Base-by-base conservation (phyloP, 2,888 invertebrate genomes). In the Nowickia ferox region DNA sequence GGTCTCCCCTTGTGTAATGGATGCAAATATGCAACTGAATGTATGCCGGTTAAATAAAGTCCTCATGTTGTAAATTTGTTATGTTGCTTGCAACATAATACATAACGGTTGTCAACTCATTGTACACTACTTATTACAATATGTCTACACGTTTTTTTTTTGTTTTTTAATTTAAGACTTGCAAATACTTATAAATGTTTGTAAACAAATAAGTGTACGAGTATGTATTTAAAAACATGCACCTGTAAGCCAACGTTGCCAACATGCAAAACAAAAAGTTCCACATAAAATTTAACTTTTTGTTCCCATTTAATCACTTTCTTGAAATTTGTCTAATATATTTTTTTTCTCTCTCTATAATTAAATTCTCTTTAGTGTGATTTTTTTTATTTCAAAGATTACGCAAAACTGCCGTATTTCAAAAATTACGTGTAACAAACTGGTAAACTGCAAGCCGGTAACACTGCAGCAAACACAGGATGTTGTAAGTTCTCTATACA, bases 21-120 rank as follows among this genome's bases (percentile, higher is more conserved):
- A 53, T 55, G 44, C 15, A 38, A 53, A 57, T 59, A 55, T 19
- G 59, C 59, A 30, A 30, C 30, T 30, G 30, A 40, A 22, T 51
- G 11, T 65, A 72, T 72, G 44, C 30, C 19, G 3, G 17, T 42
- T 46, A 66, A 57, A 51, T 66, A 59, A 66, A 51, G 66, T 72
- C 42, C 65, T 78, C 59, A 61, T 65, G 61, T 66, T 77, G 83
- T 72, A 72, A 83, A 59, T 71, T 65, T 65, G 51, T 75, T 57
- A 57, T 63, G 55, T 59, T 83, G 57, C 68, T 44, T 59, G 38
- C 75, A 81, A 81, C 61, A 81, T 75, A 59, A 66, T 74, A 57
- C 17, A 61, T 61, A 51, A 51, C 10, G 55, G 59, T 78, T 69
- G 51, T 42, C 65, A 30, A 46, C 51, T 61, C 53, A 44, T 53